A percentile compares a stretch with the other conserved stretches of the same genome.
These are phyloP conservation scores for Meriones psammophilus DNA, from an alignment of 2,797 vertebrate genomes.

Conservation along the genomic window DNA sequence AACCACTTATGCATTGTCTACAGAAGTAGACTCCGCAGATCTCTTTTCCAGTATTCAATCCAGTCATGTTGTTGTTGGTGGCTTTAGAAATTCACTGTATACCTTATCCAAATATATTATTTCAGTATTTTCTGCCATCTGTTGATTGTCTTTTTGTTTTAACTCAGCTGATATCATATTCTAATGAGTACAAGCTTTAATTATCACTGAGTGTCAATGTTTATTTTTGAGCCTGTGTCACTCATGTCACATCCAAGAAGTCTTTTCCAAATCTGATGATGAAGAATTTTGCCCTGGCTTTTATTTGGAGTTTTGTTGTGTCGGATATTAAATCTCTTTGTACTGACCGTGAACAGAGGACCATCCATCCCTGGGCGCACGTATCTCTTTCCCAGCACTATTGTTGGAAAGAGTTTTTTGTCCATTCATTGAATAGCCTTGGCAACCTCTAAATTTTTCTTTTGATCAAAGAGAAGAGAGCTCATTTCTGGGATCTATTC, in stretches of 20 bases:
- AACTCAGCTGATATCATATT: not conserved
- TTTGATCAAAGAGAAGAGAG: not conserved
- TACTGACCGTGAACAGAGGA: not conserved
- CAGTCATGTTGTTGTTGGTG: not conserved
- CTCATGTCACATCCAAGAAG: not conserved
- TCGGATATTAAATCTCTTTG: not conserved
- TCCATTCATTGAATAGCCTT: not conserved
- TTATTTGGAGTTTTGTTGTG: not conserved
- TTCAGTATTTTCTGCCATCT: not conserved
- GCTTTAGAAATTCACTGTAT: not conserved
- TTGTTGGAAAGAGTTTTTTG: not conserved
- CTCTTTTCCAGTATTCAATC: not conserved
- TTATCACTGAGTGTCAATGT: not conserved
- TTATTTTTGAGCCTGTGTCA: not conserved
- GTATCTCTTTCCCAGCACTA: not conserved
- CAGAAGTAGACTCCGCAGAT: not conserved
- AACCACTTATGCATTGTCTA: not conserved
- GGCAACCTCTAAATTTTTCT: not conserved
- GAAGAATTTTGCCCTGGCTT: not conserved
- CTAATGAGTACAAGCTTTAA: not conserved
- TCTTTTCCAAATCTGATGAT: not conserved
- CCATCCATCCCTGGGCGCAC: fast-evolving
- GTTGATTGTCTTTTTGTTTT: not conserved
- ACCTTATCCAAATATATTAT: not conserved
- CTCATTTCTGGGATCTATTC: not conserved